Evolutionary conservation across 2,888 invertebrate genomes (phyloP).

Genomic region (Girardia tigrina): DNA sequence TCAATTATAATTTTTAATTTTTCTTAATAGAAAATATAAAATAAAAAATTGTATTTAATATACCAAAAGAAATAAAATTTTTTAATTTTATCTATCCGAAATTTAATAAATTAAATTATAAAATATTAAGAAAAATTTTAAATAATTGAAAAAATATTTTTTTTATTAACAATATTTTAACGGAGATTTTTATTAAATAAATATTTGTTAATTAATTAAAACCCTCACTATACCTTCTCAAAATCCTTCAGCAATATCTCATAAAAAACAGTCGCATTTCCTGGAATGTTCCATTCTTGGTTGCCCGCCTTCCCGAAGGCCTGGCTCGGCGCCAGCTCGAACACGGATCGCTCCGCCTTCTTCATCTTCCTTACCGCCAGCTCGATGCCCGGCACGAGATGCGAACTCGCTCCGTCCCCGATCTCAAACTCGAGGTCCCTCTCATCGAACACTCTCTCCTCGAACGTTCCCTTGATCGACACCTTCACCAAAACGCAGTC

Average conservation of each 20-base stretch:
- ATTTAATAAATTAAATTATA: no score
- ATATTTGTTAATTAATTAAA: no score
- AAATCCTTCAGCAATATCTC: slow-evolving; percentile 67
- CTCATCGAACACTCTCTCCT: slow-evolving; percentile 63
- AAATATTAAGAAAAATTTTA: no score
- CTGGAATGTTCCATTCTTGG: slow-evolving; percentile 63
- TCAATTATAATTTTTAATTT: no score
- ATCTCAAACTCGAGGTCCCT: slow-evolving; percentile 66
- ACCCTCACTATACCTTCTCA: slow-evolving; percentile 58
- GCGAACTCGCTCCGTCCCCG: slow-evolving; percentile 68
- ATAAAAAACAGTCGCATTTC: slow-evolving; percentile 60
- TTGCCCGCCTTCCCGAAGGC: slow-evolving; percentile 51
- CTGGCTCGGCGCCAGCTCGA: slow-evolving; percentile 60
- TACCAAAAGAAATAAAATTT: no score
- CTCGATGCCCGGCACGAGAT: slow-evolving; percentile 61
- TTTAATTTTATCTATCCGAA: no score
- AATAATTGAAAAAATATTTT: no score
- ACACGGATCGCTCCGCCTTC: slow-evolving; percentile 61
- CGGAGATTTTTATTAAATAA: no score
- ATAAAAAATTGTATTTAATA: no score
- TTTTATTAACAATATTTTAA: no score
- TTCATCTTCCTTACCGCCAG: slow-evolving; percentile 59
- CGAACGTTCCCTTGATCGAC: slow-evolving; percentile 54
- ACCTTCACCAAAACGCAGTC: slow-evolving; percentile 62
- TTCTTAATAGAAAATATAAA: no score